A percentile compares a stretch with the other conserved stretches of the same genome.
These are phyloP conservation scores for Adoxophyes honmai DNA, from an alignment of 1,140 invertebrate genomes.

Conservation along the genomic window DNA sequence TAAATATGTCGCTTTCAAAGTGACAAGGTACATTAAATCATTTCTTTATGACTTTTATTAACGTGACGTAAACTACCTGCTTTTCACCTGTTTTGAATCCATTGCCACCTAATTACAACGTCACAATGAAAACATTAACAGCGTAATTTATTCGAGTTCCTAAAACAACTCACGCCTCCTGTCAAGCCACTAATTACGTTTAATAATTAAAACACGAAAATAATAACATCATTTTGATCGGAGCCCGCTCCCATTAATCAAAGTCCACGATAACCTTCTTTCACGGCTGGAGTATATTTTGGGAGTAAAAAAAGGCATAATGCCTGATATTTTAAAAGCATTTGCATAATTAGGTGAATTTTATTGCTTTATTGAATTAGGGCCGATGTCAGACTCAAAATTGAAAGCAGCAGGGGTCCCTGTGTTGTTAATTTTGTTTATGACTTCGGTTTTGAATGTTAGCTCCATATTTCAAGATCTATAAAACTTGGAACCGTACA, in stretches of 20 bases:
- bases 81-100: too few species aligned
- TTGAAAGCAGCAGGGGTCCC: slow-evolving; percentile 69
- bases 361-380: slow-evolving; percentile 78
- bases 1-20: too few species aligned
- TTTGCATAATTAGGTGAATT: slow-evolving; percentile 77
- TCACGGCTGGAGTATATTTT: slow-evolving; percentile 65
- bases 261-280: slow-evolving; percentile 41
- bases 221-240: slow-evolving; percentile 45
- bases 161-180: slow-evolving; percentile 28
- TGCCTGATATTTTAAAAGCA: slow-evolving; percentile 66
- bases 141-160: slow-evolving; percentile 19
- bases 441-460: slow-evolving; percentile 65
- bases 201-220: slow-evolving; percentile 42
- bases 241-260: slow-evolving; percentile 51
- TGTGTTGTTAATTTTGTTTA: slow-evolving; percentile 77
- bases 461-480: slow-evolving; percentile 65
- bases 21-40: too few species aligned
- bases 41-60: too few species aligned
- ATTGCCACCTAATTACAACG: not conserved
- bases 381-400: slow-evolving; percentile 73
- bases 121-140: not conserved
- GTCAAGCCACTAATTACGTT: slow-evolving; percentile 37
- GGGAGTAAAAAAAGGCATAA: slow-evolving; percentile 60
- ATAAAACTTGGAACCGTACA: slow-evolving; percentile 60
- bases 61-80: too few species aligned